A percentile compares a stretch with the other conserved stretches of the same genome.
Evolutionary conservation across 2,888 invertebrate species (phyloP).

Genomic region (Nowickia ferox): DNA sequence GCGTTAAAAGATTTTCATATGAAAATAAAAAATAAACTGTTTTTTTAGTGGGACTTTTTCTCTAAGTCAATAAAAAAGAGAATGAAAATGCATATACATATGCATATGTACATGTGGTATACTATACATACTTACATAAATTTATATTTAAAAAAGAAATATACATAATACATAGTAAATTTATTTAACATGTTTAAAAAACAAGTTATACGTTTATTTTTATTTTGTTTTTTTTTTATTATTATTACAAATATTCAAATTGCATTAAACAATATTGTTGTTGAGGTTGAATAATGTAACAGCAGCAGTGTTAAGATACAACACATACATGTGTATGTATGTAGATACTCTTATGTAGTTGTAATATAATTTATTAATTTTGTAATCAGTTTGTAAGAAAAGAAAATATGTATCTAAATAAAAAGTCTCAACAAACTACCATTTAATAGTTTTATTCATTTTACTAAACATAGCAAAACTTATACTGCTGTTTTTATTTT

Average conservation of each 20-base stretch:
- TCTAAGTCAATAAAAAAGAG: constrained; percentile 21
- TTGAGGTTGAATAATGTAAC: constrained; percentile 32
- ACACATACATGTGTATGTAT: neutral
- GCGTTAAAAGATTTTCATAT: constrained; percentile 25
- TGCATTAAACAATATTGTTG: constrained; percentile 49
- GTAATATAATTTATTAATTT: constrained; percentile 50
- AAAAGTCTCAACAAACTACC: constrained; percentile 48
- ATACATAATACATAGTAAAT: constrained; percentile 17
- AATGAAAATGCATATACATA: constrained; percentile 13
- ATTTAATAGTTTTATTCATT: constrained; percentile 21
- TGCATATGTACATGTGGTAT: neutral
- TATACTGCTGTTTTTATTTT: too few relatives aligned
- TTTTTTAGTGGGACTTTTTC: constrained; percentile 22
- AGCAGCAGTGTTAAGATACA: constrained; percentile 24
- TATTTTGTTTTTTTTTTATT: constrained; percentile 18
- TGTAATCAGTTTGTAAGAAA: constrained; percentile 49
- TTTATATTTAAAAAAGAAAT: neutral
- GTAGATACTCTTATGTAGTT: neutral
- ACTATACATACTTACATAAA: neutral
- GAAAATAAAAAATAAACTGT: constrained; percentile 2
- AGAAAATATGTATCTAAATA: constrained; percentile 35
- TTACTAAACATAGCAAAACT: constrained; percentile 8
- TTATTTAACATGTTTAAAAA: constrained; percentile 48
- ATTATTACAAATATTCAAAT: constrained; percentile 33
- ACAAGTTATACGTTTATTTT: constrained; percentile 53